These are phyloP conservation scores for Anthoscopus minutus DNA, from an alignment of 2,113 vertebrate species.

Conservation along the genomic window DNA sequence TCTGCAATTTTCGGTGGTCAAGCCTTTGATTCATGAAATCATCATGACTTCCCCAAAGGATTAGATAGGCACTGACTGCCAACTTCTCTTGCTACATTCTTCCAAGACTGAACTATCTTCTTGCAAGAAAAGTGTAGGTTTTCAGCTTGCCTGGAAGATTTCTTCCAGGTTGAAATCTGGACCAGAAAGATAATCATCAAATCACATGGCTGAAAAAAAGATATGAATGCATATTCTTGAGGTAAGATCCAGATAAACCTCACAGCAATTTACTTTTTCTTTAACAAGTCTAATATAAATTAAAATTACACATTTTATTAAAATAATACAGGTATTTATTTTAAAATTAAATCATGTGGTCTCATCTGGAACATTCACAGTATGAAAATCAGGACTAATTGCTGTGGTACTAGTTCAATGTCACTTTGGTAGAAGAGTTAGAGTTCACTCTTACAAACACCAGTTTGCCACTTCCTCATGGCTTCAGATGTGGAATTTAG, in stretches of 20 bases:
- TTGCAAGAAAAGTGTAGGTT: neutral
- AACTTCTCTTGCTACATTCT: neutral
- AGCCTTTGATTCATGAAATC: too few relatives aligned
- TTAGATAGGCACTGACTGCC: neutral
- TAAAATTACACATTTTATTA: neutral
- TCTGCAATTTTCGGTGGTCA: too few relatives aligned
- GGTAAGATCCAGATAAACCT: neutral
- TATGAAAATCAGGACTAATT: neutral
- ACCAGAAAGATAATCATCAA: neutral
- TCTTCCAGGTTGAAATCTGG: neutral
- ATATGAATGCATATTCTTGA: neutral
- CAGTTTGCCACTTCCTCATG: neutral
- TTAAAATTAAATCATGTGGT: neutral
- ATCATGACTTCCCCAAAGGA: neutral
- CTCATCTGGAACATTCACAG: neutral
- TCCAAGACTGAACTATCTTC: neutral
- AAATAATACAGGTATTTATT: neutral
- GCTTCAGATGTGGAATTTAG: neutral
- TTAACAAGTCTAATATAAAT: neutral
- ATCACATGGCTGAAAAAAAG: neutral
- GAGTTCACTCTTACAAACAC: neutral
- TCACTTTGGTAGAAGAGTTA: neutral
- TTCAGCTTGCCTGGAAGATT: neutral
- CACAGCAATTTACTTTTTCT: neutral
- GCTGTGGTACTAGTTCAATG: neutral